A percentile compares a stretch with the other conserved stretches of the same genome.
phyloP scores from a whole-genome alignment of 2,888 invertebrate species.

The Pardosa pseudoannulata region DNA sequence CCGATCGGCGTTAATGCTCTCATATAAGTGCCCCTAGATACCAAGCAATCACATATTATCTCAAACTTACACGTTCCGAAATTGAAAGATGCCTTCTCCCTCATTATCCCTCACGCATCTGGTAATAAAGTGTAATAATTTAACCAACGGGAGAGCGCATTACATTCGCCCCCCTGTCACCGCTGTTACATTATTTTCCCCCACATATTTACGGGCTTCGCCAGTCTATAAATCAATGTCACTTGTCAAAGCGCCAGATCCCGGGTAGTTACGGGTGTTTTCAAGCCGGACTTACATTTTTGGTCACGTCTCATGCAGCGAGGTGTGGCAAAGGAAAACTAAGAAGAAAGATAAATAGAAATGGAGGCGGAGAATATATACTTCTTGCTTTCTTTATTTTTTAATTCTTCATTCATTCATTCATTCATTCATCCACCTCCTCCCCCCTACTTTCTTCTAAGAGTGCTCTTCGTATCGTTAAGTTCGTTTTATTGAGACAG shows the following conservation, averaged over 20 bases:
- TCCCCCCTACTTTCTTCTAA: background rate
- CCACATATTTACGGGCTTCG: conserved; percentile 46
- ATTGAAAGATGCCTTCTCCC: conserved; percentile 25
- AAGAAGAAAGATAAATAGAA: conserved; percentile 14
- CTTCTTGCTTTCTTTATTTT: too few relatives aligned
- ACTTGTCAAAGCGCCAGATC: conserved; percentile 23
- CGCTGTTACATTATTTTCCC: background rate
- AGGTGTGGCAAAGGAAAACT: background rate
- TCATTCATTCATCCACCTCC: too few relatives aligned
- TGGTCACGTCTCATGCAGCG: background rate
- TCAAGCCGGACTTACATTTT: conserved; percentile 18
- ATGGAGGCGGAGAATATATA: background rate
- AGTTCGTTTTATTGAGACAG: conserved; percentile 13
- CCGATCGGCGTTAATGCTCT: too few relatives aligned
- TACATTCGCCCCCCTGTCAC: conserved; percentile 35
- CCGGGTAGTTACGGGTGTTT: background rate
- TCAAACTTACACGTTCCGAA: conserved; percentile 22
- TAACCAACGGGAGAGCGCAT: conserved; percentile 27
- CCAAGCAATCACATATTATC: too few relatives aligned
- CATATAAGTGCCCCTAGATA: too few relatives aligned
- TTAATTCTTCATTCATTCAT: background rate
- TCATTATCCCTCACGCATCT: conserved; percentile 42
- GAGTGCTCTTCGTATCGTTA: background rate
- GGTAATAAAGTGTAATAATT: conserved; percentile 56
- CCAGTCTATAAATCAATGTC: conserved; percentile 49